phyloP scores from a whole-genome alignment of 2,113 vertebrate genomes.

The Neotoma lepida region DNA sequence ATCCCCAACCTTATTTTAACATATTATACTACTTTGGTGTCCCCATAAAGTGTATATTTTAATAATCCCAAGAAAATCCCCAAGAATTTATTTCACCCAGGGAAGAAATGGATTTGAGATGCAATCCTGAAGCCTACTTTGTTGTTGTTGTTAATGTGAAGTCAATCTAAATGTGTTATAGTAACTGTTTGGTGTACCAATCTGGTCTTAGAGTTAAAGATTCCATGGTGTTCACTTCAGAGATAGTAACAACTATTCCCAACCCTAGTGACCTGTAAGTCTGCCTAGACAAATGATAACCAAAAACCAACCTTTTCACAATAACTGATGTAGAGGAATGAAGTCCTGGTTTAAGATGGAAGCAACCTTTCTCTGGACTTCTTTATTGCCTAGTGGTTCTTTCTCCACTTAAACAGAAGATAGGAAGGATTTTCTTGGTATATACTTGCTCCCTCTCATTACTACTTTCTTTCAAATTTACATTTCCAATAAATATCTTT shows the following conservation, averaged over 20 bases:
- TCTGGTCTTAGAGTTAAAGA: conserved; percentile 2
- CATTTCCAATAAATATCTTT: conserved; percentile 53
- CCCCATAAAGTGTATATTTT: conserved; percentile 37
- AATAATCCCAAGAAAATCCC: not conserved
- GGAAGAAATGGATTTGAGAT: conserved; percentile 15
- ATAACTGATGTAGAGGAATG: not conserved
- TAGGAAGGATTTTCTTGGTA: conserved; percentile 37
- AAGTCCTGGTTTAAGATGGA: not conserved
- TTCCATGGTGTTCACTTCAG: conserved; percentile 8
- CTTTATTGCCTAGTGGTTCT: not conserved
- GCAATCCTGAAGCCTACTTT: conserved; percentile 43
- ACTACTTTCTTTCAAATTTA: not conserved
- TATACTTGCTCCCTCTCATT: not conserved
- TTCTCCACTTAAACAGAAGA: not conserved
- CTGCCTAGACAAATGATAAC: not conserved
- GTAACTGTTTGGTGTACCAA: not conserved
- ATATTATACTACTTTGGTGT: not conserved
- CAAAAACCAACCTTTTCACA: conserved; percentile 39
- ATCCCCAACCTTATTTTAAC: conserved; percentile 22
- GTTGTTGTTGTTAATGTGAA: not conserved
- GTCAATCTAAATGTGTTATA: conserved; percentile 41
- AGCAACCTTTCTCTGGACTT: not conserved
- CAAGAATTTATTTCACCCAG: conserved; percentile 16
- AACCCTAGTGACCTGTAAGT: not conserved
- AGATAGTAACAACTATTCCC: conserved; percentile 33